Evolutionary conservation across 2,888 invertebrate genomes (phyloP), one percentile per base, ranked within the genome.

Genomic region (Eupithecia exiguata): DNA sequence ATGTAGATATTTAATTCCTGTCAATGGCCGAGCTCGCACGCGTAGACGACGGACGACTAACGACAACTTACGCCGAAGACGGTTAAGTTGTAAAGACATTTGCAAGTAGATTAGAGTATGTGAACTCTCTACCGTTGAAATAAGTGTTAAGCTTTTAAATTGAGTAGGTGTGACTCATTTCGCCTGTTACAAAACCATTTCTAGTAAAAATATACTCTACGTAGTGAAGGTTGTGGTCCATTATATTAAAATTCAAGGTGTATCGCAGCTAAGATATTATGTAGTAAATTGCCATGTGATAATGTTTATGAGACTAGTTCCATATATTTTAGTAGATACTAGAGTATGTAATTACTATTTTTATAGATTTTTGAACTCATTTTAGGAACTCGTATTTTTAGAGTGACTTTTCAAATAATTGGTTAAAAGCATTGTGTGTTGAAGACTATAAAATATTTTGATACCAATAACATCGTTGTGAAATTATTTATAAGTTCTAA

Each of bases 401-500:
- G 5, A 49, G 9, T n/a, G n/a, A 49, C 10, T 10, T 49, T 49
- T 53, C 21, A 53, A 53, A 21, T 53, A 3, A n/a, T 9, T n/a
- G 46, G 10, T 10, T 4, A 21, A 53, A 53, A n/a, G n/a, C 49
- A 53, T 53, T 53, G 18, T 46, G 49, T 53, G 49, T 21, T 21
- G n/a, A 53, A 46, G n/a, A 46, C 0, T 4, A 21, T 53, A 53
- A 53, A 53, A 53, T 10, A 21, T 21, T 53, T 4, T 49, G n/a
- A 49, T n/a, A n/a, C 9, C 7, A 49, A 49, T n/a, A 49, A 49
- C 49, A 49, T 49, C n/a, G n/a, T 9, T 49, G 5, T 49, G 49
- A 49, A 72, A 79, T 86, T 84, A 87, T 85, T 87, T 86, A 86
- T 84, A 81, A 79, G 74, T 80, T 83, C 84, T 83, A 81, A 79